Evolutionary conservation across 2,113 vertebrate species (phyloP), one percentile per base, ranked within the genome.

Genomic region (Ceyx cyanopectus): DNA sequence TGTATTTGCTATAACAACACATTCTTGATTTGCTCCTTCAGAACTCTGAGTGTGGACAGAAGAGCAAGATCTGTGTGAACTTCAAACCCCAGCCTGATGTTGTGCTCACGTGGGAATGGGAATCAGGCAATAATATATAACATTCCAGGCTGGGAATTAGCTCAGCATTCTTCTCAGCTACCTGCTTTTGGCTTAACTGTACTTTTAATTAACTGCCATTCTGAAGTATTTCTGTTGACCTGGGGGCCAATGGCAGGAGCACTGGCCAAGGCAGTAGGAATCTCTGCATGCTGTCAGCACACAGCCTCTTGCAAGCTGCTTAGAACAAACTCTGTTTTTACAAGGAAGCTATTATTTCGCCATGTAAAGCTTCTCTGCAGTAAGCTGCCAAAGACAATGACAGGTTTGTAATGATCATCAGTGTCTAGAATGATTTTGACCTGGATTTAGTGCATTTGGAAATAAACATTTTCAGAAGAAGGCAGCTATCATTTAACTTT

Each of bases 31-130:
- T 27, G 10, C 32, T 77, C 6, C 29, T 82, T 50, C 50, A 54
- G 72, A 43, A 37, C 37, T 11, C 37, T 13, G 14, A 10, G 16
- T 48, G n/a, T 24, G 61, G n/a, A 18, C 60, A 65, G 23, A 57
- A 53, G 14, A 75, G 11, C 6, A 24, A 41, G 12, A 13, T 45
- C n/a, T 32, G 40, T 2, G 34, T 17, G 20, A 29, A 43, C 58
- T 58, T 8, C 7, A 22, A 51, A 12, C 30, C 41, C n/a, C 56
- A 69, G 1, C 40, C 18, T 3, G 3, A 6, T 0, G 0, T 19
- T 62, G 12, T 34, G 23, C 21, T 66, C 54, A 34, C 0, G 7
- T 19, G 16, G 24, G 53, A 69, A 40, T 10, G 23, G 32, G 19
- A 46, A 66, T 37, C 53, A 26, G 50, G 30, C 14, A 34, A 20